Percentiles rank a stretch among this genome's conserved stretches.
Conservation (phyloP, 2,113 vertebrate species). For the Psittacula cyanocephala region DNA sequence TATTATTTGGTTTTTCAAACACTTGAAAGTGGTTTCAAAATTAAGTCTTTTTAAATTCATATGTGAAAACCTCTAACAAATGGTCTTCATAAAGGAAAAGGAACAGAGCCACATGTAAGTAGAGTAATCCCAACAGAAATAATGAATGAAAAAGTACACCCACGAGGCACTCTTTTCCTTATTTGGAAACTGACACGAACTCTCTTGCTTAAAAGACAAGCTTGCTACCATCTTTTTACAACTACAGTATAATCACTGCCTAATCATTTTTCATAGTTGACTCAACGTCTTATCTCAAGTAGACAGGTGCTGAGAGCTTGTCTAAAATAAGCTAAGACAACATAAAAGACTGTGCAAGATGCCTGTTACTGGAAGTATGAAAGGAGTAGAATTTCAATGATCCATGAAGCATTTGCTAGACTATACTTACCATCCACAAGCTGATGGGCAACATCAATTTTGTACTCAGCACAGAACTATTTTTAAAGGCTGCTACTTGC, state of each 20-base stretch:
- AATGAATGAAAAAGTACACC: not conserved
- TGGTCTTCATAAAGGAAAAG: not conserved
- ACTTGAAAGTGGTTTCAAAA: not conserved
- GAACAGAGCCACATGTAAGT: not conserved
- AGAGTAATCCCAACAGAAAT: not conserved
- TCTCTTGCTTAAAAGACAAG: not conserved
- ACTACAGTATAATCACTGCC: not conserved
- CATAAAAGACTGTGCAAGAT: not conserved
- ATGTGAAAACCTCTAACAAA: not conserved
- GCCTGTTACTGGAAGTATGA: not conserved
- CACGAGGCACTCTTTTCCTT: not conserved
- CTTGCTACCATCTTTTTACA: not conserved
- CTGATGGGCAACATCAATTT: not conserved
- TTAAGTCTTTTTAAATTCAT: not conserved
- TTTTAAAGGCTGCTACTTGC: not conserved
- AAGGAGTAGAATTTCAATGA: not conserved
- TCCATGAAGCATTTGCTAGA: not conserved
- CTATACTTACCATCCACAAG: not conserved
- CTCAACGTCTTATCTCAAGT: not conserved
- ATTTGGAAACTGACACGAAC: not conserved
- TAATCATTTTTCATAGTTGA: not conserved
- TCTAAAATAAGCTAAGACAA: not conserved
- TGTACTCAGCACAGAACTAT: not conserved
- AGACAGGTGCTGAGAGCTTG: not conserved
- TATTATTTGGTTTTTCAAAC: not conserved